Evolutionary conservation across 2,888 invertebrate species (phyloP).

Genomic region (Xanthorhoe spadicearia): DNA sequence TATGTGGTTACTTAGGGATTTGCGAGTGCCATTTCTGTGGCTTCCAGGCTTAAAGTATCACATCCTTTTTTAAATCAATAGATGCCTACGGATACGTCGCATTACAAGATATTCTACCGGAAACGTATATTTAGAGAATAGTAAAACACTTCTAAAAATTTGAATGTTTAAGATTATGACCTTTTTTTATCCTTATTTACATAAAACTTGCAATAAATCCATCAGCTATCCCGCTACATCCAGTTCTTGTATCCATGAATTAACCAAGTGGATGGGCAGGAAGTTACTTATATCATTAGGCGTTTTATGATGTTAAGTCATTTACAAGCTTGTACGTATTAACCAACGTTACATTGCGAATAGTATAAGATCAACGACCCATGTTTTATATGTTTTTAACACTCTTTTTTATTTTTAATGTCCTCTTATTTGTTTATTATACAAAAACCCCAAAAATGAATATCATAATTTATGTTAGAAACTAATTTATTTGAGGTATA

Average conservation of each 20-base stretch:
- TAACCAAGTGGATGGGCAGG: conserved; percentile 30
- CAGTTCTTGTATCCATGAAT: conserved; percentile 25
- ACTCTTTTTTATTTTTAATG: no score
- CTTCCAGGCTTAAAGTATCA: conserved; percentile 7
- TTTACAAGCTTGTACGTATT: conserved; percentile 31
- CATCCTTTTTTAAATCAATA: not conserved
- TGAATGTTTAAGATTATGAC: no score
- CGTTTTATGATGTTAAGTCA: conserved; percentile 30
- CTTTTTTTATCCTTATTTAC: no score
- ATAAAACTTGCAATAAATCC: no score
- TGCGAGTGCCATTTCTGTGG: conserved; percentile 19
- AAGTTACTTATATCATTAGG: conserved; percentile 40
- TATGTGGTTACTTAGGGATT: conserved; percentile 6
- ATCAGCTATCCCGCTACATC: not conserved
- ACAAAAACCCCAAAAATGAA: not conserved
- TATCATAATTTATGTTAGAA: no score
- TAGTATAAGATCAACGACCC: conserved; percentile 7
- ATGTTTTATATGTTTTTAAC: not conserved
- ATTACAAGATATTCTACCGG: no score
- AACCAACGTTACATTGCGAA: conserved; percentile 25
- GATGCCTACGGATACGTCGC: no score
- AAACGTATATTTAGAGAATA: no score
- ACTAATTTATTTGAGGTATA: no score
- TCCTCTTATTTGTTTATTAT: not conserved
- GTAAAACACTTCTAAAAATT: no score